Percentiles rank a stretch among this genome's conserved stretches.
Evolutionary conservation across 2,888 invertebrate species (phyloP).

Genomic region (Nomada hirtipes): DNA sequence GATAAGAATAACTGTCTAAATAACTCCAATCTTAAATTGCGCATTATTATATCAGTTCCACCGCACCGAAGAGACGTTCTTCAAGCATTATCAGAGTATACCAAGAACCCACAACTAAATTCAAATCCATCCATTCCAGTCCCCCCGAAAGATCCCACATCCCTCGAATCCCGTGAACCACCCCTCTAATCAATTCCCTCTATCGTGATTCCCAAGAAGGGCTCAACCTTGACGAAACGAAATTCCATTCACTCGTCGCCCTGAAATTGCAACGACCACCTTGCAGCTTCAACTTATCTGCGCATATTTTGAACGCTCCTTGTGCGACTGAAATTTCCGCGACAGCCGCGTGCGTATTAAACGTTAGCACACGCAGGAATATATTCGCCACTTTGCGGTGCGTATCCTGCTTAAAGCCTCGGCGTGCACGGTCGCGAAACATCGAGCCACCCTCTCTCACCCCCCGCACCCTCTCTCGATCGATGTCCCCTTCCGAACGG

Average conservation of each 20-base stretch:
- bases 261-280: background rate
- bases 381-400: slow-evolving; percentile 12
- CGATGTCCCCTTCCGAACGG: slow-evolving; percentile 39
- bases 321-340: background rate
- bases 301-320: too few species aligned
- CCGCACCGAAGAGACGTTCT: too few species aligned
- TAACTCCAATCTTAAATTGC: too few species aligned
- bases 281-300: background rate
- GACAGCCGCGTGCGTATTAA: background rate
- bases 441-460: slow-evolving; percentile 11
- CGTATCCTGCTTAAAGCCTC: slow-evolving; percentile 15
- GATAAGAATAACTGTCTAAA: too few species aligned
- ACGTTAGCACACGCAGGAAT: background rate
- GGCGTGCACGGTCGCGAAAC: slow-evolving; percentile 18
- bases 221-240: background rate
- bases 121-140: background rate
- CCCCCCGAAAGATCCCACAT: background rate
- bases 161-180: slow-evolving; percentile 4
- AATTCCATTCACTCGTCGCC: background rate
- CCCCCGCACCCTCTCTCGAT: slow-evolving; percentile 3
- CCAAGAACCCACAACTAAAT: background rate
- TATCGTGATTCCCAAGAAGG: background rate
- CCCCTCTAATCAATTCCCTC: too few species aligned
- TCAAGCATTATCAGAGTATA: background rate
- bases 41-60: too few species aligned